Conservation (phyloP, 2,113 vertebrate species). For the Chaetodon auriga region DNA sequence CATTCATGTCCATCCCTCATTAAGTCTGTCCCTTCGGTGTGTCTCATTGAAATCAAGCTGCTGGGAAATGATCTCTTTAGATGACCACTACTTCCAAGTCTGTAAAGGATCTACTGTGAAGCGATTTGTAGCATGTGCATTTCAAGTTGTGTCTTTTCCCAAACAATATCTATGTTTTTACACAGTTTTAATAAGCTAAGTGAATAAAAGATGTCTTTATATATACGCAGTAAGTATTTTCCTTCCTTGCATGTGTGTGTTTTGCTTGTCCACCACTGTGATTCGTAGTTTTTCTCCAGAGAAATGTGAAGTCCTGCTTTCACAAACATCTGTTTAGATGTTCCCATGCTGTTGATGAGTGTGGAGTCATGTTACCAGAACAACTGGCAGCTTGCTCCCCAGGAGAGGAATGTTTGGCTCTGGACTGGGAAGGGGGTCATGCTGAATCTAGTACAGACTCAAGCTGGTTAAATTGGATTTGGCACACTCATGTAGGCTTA, state of each 20-base stretch:
- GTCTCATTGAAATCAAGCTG: slow-evolving; percentile 27
- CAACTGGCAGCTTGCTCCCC: slow-evolving; percentile 27
- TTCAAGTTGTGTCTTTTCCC: slow-evolving; percentile 4
- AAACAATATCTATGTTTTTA: slow-evolving; percentile 43
- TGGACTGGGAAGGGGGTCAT: not conserved
- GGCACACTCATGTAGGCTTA: slow-evolving; percentile 10
- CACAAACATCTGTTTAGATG: slow-evolving; percentile 15
- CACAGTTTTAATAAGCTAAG: slow-evolving; percentile 30
- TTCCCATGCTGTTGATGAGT: slow-evolving; percentile 36
- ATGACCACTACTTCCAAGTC: not conserved
- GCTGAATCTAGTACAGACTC: slow-evolving; percentile 6
- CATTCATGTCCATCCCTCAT: slow-evolving; percentile 3
- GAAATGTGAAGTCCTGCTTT: not conserved
- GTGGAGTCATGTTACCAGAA: slow-evolving; percentile 42
- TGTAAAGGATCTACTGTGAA: slow-evolving; percentile 13
- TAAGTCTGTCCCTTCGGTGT: not conserved
- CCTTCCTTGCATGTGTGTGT: not conserved
- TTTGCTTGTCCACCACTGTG: not conserved
- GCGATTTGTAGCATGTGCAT: slow-evolving; percentile 25
- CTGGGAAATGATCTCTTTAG: not conserved
- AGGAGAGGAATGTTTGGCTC: slow-evolving; percentile 42
- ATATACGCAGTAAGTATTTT: not conserved
- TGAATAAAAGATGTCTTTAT: slow-evolving; percentile 64
- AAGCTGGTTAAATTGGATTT: slow-evolving; percentile 46
- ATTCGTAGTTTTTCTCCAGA: slow-evolving; percentile 13